phyloP scores from a whole-genome alignment of 2,888 invertebrate species.

The Silvanus unidentatus region DNA sequence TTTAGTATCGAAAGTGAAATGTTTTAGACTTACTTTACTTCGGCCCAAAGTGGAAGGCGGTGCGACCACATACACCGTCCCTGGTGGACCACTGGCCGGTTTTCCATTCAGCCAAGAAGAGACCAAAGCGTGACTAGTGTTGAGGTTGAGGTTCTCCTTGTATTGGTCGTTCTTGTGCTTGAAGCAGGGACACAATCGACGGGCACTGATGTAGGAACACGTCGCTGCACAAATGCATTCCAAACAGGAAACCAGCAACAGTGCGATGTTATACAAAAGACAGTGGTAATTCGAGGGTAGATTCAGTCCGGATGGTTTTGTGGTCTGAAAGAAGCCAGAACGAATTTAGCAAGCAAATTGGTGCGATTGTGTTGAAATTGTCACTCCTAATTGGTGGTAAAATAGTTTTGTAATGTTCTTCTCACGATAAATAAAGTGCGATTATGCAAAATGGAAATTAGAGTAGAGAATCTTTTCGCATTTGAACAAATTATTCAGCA shows the following conservation, averaged over 20 bases:
- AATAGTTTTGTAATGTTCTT: no score
- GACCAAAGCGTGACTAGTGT: constrained; percentile 53
- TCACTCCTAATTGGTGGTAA: no score
- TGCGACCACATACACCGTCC: constrained; percentile 33
- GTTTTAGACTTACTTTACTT: background rate
- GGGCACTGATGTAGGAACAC: constrained; percentile 52
- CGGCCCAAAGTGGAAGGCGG: constrained; percentile 30
- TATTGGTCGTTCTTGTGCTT: constrained; percentile 29
- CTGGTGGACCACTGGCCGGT: no score
- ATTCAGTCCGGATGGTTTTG: constrained; percentile 12
- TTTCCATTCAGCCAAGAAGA: constrained; percentile 48
- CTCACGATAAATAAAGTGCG: no score
- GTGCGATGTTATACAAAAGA: constrained; percentile 57
- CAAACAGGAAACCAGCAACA: constrained; percentile 50
- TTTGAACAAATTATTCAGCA: no score
- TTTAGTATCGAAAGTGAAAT: no score
- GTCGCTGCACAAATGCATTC: constrained; percentile 54
- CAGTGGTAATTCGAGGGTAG: constrained; percentile 52
- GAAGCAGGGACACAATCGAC: constrained; percentile 55
- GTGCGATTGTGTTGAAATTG: no score
- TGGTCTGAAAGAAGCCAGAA: no score
- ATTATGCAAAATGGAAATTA: no score
- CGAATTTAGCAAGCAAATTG: no score
- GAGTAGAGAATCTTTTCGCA: no score
- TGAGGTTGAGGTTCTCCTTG: constrained; percentile 32